Evolutionary conservation across 2,888 invertebrate genomes (phyloP).

Genomic region (Lasiommata megera): DNA sequence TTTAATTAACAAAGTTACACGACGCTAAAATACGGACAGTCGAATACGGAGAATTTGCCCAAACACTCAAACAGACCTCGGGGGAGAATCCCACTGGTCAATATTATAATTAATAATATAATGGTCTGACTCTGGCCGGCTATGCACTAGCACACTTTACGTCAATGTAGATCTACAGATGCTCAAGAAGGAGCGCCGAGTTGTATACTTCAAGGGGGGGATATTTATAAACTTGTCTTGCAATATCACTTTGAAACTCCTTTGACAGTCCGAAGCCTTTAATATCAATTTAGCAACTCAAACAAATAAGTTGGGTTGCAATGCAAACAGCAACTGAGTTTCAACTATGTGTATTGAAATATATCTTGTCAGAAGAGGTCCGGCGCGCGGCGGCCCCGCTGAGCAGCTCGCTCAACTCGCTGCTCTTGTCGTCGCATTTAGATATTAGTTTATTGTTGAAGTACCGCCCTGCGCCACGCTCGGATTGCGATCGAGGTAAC

Average conservation of each 20-base stretch:
- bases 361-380: not conserved
- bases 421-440: too few species aligned
- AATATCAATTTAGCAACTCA: conserved; percentile 7
- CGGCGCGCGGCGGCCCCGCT: too few species aligned
- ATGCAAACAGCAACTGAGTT: not conserved
- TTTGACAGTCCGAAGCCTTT: conserved; percentile 7
- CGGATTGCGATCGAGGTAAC: too few species aligned
- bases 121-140: not conserved
- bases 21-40: too few species aligned
- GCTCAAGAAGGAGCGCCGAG: not conserved
- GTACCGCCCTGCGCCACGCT: too few species aligned
- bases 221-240: conserved; percentile 1
- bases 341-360: not conserved
- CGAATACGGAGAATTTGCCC: too few species aligned
- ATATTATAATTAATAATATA: not conserved
- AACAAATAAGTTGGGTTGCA: conserved; percentile 1
- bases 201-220: not conserved
- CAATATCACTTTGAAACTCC: not conserved
- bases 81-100: not conserved
- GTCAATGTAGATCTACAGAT: not conserved
- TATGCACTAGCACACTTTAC: not conserved
- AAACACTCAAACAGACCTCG: too few species aligned
- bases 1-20: too few species aligned
- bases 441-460: too few species aligned
- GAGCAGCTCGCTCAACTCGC: too few species aligned